A percentile compares a stretch with the other conserved stretches of the same genome.
Evolutionary conservation across 1,140 invertebrate genomes (phyloP).

Genomic region (Polyergus mexicanus): DNA sequence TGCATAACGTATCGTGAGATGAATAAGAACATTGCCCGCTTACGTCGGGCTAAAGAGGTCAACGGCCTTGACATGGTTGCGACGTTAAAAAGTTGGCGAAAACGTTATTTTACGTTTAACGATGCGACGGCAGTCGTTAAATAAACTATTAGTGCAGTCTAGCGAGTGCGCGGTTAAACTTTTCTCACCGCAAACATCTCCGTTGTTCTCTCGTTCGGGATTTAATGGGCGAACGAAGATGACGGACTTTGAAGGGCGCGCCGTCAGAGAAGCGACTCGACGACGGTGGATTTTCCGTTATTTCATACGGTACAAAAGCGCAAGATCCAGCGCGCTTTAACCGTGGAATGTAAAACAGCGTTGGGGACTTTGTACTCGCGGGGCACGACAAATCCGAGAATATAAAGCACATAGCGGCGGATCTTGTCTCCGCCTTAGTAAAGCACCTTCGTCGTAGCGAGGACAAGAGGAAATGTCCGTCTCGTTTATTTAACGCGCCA

Average conservation of each 20-base stretch:
- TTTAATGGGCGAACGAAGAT: constrained; percentile 56
- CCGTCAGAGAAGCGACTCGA: constrained; percentile 6
- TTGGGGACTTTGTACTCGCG: constrained; percentile 32
- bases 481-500: constrained; percentile 54
- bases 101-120: constrained; percentile 34
- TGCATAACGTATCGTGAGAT: neutral
- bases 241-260: constrained; percentile 47
- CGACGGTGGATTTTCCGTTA: constrained; percentile 46
- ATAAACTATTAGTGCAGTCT: constrained; percentile 56
- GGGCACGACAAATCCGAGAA: constrained; percentile 58
- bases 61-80: neutral
- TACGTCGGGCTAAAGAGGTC: neutral
- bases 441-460: constrained; percentile 35
- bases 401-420: constrained; percentile 39
- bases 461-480: constrained; percentile 46
- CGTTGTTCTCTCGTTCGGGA: constrained; percentile 34
- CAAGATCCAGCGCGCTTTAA: constrained; percentile 45
- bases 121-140: constrained; percentile 27
- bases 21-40: neutral
- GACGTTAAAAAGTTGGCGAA: constrained; percentile 45
- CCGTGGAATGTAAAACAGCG: constrained; percentile 59
- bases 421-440: constrained; percentile 47
- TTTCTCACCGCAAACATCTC: constrained; percentile 47
- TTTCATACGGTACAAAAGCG: constrained; percentile 57
- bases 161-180: constrained; percentile 44